Conservation (phyloP, 2,113 vertebrate genomes). For the Plectropomus leopardus region DNA sequence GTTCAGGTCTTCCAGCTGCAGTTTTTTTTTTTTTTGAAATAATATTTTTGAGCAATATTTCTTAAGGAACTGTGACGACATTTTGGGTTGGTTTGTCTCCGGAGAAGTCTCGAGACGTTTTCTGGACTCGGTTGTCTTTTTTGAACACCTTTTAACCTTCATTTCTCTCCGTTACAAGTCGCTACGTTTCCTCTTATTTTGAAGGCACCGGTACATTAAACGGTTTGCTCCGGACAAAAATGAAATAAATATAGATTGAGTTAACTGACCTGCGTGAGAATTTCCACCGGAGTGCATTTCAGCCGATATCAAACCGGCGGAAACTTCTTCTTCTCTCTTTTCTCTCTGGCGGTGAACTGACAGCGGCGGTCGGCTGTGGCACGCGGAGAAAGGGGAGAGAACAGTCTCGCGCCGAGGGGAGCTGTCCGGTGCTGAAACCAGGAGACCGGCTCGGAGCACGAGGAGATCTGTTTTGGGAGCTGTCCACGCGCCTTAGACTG, state of each 20-base stretch:
- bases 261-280: conserved; percentile 37
- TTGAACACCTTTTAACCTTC: conserved; percentile 12
- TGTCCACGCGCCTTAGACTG: conserved; percentile 52
- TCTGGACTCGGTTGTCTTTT: conserved; percentile 8
- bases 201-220: neutral
- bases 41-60: conserved; percentile 44
- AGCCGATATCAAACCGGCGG: neutral
- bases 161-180: neutral
- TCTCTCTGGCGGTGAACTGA: conserved; percentile 46
- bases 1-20: conserved; percentile 51
- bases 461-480: conserved; percentile 41
- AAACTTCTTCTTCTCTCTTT: conserved; percentile 12
- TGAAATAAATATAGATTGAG: neutral
- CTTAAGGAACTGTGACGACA: conserved; percentile 6
- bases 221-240: neutral
- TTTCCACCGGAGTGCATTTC: conserved; percentile 12
- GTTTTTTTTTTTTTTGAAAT: conserved; percentile 3
- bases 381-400: neutral
- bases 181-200: neutral
- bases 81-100: conserved; percentile 2
- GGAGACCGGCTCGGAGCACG: conserved; percentile 31
- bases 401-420: conserved; percentile 54
- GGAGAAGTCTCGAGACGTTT: conserved; percentile 25
- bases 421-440: conserved; percentile 88
- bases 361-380: conserved; percentile 17